phyloP scores from a whole-genome alignment of 2,113 vertebrate genomes.

The Leucoraja erinaceus region DNA sequence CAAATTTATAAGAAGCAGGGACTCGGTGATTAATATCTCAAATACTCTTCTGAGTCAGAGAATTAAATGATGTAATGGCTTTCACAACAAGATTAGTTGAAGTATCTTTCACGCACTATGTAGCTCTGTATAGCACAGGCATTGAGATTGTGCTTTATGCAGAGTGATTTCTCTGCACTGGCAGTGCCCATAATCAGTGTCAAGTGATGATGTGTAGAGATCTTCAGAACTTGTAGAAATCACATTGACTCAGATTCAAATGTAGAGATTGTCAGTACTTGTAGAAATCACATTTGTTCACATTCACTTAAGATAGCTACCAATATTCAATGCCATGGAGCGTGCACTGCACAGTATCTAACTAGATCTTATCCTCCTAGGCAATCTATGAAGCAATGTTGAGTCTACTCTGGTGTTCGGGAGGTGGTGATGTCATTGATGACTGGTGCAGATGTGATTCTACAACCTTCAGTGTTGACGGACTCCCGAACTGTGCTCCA shows the following conservation, averaged over 20 bases:
- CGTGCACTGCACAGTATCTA: background rate
- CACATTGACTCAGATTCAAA: too few relatives aligned
- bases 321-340: background rate
- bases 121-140: background rate
- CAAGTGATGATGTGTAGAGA: background rate
- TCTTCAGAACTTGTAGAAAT: background rate
- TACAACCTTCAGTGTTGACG: slow-evolving; percentile 81
- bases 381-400: slow-evolving; percentile 92
- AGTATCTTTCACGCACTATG: background rate
- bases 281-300: background rate
- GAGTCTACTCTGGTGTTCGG: slow-evolving; percentile 95
- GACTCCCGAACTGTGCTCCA: slow-evolving; percentile 87
- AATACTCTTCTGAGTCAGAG: background rate
- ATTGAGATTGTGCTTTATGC: background rate
- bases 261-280: background rate
- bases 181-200: background rate
- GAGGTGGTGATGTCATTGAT: slow-evolving; percentile 90
- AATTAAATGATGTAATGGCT: background rate
- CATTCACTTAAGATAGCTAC: too few relatives aligned
- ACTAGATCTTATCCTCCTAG: slow-evolving; percentile 49
- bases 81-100: background rate
- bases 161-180: too few relatives aligned
- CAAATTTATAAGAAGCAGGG: background rate
- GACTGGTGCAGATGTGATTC: slow-evolving; percentile 98
- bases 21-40: background rate